A percentile compares a stretch with the other conserved stretches of the same genome.
Conservation (phyloP, 1,140 invertebrate genomes). For the Centruroides sculpturatus region DNA sequence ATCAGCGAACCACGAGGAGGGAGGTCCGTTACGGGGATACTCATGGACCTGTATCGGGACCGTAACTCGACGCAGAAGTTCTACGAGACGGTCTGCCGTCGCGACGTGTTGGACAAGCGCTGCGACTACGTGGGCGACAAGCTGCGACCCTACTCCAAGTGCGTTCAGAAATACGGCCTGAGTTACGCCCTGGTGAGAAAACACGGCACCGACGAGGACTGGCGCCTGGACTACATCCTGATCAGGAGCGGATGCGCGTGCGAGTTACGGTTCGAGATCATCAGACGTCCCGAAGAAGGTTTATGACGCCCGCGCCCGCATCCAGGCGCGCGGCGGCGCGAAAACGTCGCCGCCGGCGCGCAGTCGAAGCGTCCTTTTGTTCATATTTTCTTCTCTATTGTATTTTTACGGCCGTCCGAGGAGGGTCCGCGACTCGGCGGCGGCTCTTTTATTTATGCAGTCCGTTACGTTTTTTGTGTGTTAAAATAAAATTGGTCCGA, state of each 20-base stretch:
- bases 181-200: conserved; percentile 60
- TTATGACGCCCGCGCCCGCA: background rate
- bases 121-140: conserved; percentile 58
- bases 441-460: too few relatives aligned
- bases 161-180: conserved; percentile 69
- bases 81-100: conserved; percentile 60
- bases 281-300: background rate
- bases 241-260: conserved; percentile 69
- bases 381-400: too few relatives aligned
- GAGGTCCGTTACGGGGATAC: conserved; percentile 49
- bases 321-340: too few relatives aligned
- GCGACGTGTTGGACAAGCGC: conserved; percentile 49
- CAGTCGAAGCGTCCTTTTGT: too few relatives aligned
- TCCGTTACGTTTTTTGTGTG: too few relatives aligned
- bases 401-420: too few relatives aligned
- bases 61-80: conserved; percentile 42
- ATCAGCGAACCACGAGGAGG: conserved; percentile 61
- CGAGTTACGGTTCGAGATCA: conserved; percentile 33
- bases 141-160: conserved; percentile 43
- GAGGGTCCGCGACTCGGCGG: too few relatives aligned
- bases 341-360: too few relatives aligned
- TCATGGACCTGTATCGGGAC: conserved; percentile 59
- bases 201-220: conserved; percentile 33
- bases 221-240: conserved; percentile 64
- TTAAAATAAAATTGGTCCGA: too few relatives aligned